Evolutionary conservation across 2,888 invertebrate genomes (phyloP).

Genomic region (Acholoe squamosa): DNA sequence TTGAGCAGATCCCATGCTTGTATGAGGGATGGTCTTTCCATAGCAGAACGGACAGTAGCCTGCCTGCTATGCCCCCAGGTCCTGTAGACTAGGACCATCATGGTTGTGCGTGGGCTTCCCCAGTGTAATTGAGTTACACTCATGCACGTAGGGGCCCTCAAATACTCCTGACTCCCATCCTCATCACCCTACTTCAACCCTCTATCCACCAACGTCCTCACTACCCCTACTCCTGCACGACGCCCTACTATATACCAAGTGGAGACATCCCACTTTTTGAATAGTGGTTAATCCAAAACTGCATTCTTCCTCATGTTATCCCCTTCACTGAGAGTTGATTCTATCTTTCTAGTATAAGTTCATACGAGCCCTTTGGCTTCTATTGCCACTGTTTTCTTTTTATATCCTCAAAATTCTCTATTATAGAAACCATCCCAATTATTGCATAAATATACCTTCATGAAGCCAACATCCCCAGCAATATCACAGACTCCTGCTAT

Average conservation of each 20-base stretch:
- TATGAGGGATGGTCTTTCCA: slow-evolving; percentile 46
- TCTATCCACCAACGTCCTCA: neutral
- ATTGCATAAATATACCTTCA: no score
- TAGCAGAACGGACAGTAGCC: slow-evolving; percentile 18
- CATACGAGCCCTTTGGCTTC: no score
- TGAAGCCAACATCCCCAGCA: no score
- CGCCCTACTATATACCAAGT: neutral
- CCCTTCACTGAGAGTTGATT: no score
- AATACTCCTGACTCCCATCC: neutral
- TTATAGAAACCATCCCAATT: no score
- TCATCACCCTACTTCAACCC: neutral
- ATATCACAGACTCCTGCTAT: no score
- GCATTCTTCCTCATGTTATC: no score
- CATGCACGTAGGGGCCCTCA: neutral
- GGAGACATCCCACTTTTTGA: no score
- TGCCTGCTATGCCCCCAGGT: neutral
- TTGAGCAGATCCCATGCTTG: neutral
- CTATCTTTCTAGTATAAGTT: no score
- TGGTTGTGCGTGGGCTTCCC: neutral
- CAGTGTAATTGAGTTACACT: slow-evolving; percentile 47
- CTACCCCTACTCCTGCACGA: neutral
- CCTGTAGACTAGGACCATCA: neutral
- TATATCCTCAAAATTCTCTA: no score
- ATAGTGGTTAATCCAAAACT: no score
- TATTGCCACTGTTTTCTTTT: no score